Evolutionary conservation across 2,113 vertebrate species (phyloP).

Genomic region (Hydrochoerus hydrochaeris): DNA sequence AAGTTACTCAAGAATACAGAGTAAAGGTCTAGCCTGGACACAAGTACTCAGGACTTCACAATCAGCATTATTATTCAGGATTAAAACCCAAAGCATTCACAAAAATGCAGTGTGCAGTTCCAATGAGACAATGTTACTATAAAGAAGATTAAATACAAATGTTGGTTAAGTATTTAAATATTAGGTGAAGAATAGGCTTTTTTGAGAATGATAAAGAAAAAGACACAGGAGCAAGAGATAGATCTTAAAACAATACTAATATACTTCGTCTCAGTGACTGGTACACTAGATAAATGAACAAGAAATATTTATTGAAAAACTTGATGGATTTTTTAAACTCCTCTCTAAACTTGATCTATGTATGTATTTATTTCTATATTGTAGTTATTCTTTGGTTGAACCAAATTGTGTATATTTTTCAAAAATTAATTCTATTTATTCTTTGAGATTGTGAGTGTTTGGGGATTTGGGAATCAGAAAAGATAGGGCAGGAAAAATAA

Average conservation of each 20-base stretch:
- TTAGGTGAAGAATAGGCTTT: neutral
- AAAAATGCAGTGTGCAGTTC: neutral
- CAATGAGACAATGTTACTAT: neutral
- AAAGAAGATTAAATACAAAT: neutral
- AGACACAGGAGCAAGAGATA: neutral
- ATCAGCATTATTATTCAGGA: neutral
- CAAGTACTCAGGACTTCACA: neutral
- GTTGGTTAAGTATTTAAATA: neutral
- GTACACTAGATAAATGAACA: neutral
- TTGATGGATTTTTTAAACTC: neutral
- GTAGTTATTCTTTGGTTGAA: neutral
- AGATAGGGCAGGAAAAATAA: neutral
- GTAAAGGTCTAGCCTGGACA: neutral
- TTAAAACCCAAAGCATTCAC: neutral
- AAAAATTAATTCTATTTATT: neutral
- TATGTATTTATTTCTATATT: neutral
- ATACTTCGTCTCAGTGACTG: neutral
- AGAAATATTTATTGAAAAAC: neutral
- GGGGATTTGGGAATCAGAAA: neutral
- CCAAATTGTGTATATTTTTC: neutral
- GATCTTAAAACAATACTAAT: neutral
- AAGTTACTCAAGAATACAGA: neutral
- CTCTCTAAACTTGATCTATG: neutral
- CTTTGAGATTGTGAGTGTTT: neutral
- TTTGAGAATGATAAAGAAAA: neutral